Base-by-base conservation (phyloP, 2,797 vertebrate genomes). In the Craterocephalus amniculus region DNA sequence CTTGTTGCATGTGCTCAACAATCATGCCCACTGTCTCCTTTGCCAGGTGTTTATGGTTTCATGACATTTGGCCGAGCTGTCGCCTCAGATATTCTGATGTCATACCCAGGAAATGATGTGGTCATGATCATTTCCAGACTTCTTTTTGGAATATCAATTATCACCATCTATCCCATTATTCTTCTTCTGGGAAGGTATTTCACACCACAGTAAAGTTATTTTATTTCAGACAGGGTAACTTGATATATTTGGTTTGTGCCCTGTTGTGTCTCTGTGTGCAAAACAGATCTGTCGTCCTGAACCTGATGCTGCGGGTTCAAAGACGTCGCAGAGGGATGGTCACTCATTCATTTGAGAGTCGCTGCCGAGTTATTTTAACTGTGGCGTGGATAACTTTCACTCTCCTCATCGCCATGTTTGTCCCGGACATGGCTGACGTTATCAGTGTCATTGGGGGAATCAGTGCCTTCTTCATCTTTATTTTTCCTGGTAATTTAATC, bases 401-500 rank as follows among this genome's bases (percentile, higher is more conserved):
- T 0, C 94, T 98, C 0, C 52, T 91, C 85, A 93, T 96, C 0
- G 96, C 96, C 67, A 89, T 99, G 38, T 95, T 95, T 0, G 95
- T 98, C 43, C 98, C 97, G 0, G 96, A 99, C 92, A 98, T 99
- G 61, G 91, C 96, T 2, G 88, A 97, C 4, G 89, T 99, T 85
- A 96, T 99, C 16, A 94, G 95, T 0, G 86, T 98, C 72, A 98
- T 97, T 0, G 97, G 98, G 0, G 96, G 98, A 70, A 93, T 98
- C 91, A 98, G 97, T 0, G 94, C 97, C 60, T 97, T 97, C 92
- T 99, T 99, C 90, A 98, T 99, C 89, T 98, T 98, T 82, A 96
- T 96, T 77, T 99, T 99, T 81, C 98, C 98, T 80, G 97, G 98
- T 97, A 83, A 2, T 38, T 49, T 34, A 35, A 32, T 8, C 27